phyloP scores from a whole-genome alignment of 1,140 invertebrate genomes.

The Acyrthosiphon pisum region DNA sequence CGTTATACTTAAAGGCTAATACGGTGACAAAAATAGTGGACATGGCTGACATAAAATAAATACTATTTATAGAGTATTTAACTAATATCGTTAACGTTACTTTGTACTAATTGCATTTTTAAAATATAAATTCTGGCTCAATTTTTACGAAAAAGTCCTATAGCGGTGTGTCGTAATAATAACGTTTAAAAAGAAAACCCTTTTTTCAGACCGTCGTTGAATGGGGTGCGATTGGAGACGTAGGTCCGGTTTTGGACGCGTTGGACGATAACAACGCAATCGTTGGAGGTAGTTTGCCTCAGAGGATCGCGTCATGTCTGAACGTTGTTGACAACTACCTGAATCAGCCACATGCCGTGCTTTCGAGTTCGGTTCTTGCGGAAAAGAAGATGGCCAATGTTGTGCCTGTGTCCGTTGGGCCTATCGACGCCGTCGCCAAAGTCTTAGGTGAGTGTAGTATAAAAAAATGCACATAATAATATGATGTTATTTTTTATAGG shows the following conservation, averaged over 20 bases:
- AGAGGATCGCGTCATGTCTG: conserved; percentile 88
- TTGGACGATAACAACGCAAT: conserved; percentile 83
- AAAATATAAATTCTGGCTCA: no score
- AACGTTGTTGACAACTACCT: conserved; percentile 85
- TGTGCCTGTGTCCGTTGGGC: conserved; percentile 62
- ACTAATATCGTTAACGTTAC: no score
- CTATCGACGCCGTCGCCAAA: conserved; percentile 80
- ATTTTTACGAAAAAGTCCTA: no score
- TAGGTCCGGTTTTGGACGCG: conserved; percentile 86
- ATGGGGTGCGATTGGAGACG: conserved; percentile 97
- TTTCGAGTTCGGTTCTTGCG: conserved; percentile 77
- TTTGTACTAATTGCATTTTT: no score
- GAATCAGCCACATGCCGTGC: conserved; percentile 83
- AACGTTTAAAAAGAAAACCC: conserved; percentile 34
- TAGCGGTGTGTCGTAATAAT: not conserved
- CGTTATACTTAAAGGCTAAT: no score
- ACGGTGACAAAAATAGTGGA: no score
- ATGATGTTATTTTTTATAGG: not conserved
- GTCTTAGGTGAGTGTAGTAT: conserved; percentile 72
- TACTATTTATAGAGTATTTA: no score
- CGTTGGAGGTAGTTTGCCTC: conserved; percentile 90
- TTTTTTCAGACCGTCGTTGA: conserved; percentile 78
- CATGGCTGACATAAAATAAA: no score
- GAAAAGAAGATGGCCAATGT: conserved; percentile 70
- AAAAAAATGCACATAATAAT: not conserved